Base-by-base conservation (phyloP, 2,113 vertebrate species). In the Ailurus styani region DNA sequence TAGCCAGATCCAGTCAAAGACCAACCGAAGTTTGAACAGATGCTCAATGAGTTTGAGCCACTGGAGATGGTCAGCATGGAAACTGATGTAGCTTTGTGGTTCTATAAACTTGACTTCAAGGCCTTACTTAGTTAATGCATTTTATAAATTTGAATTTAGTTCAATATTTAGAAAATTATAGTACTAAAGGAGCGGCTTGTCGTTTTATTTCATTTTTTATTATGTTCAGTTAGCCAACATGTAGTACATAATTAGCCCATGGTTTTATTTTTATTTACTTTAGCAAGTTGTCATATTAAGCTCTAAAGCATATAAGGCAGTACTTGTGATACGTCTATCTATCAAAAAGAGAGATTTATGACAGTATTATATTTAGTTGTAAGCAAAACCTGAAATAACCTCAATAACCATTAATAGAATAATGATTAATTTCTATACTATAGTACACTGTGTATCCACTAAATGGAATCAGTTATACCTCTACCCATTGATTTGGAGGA, bases 231-330 rank as follows among this genome's bases (percentile, higher is more conserved):
- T 66, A 66, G 31, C 62, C 31, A 34, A 66, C 31, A 66, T 66
- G 34, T 34, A 66, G 31, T 17, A 66, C 13, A 66, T 66, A 31
- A 66, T 66, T 34, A 52, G 23, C 0, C 23, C 79, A 11, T 78
- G 29, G 3, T 88, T 90, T 96, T 82, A 77, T 93, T 93, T 98
- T 88, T 93, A 94, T 84, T 96, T 96, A 40, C 68, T 57, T 93
- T 77, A 78, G 42, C 29, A 96, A 87, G 40, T 90, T 95, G 64
- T 86, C 45, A 79, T 57, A 87, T 87, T 84, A 96, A 79, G 10
- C 54, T 70, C 73, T 37, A 57, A 29, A 77, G 7, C 4, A 66
- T 66, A 79, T 34, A 93, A 50, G 45, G 29, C 29, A 83, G 25
- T 64, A 52, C 18, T 57, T 68, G 8, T 82, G 45, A n/a, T 79